Evolutionary conservation across 2,113 vertebrate genomes (phyloP), one percentile per base, ranked within the genome.

Genomic region (Uropsilus gracilis): DNA sequence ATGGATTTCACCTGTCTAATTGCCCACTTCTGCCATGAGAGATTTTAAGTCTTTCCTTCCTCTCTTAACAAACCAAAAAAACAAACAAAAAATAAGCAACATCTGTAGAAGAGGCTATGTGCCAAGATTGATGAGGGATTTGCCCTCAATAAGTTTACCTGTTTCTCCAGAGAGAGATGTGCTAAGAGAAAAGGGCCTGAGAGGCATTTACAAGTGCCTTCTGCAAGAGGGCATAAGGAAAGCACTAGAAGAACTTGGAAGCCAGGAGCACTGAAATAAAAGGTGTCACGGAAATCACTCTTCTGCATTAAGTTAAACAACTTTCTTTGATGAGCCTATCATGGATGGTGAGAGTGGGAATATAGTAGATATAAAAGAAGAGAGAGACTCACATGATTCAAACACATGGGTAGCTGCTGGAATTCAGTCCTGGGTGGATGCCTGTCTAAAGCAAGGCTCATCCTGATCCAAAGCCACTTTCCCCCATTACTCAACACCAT

Each of bases 61-160:
- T 26, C 17, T 68, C 28, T 75, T 80, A 42, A 71, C 59, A 53
- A 57, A 86, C 80, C 57, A 90, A 95, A 14, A 53, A 18, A 14
- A 53, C 50, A 53, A 53, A 53, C 50, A 53, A 53, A 53, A 53
- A 53, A n/a, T n/a, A n/a, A n/a, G n/a, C 20, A 90, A 64, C 75
- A 3, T 39, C n/a, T 44, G 48, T 18, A 24, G 18, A 34, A 86
- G 24, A 91, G 53, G 55, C 66, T n/a, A 2, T 66, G 26, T 76
- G 55, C 59, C 6, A 50, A 64, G 26, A 68, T 18, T 7, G 22
- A 28, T 30, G 26, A 1, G 8, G 24, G 78, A 84, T 93, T 89
- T 63, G 26, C 80, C 71, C 84, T 94, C 39, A 55, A 94, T 75
- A 68, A 93, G 55, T 48, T 81, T 55, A 42, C 57, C 34, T 44